Percentiles rank a stretch among this genome's conserved stretches.
These are phyloP conservation scores for Prenolepis imparis DNA, from an alignment of 2,888 invertebrate species.

Conservation along the genomic window DNA sequence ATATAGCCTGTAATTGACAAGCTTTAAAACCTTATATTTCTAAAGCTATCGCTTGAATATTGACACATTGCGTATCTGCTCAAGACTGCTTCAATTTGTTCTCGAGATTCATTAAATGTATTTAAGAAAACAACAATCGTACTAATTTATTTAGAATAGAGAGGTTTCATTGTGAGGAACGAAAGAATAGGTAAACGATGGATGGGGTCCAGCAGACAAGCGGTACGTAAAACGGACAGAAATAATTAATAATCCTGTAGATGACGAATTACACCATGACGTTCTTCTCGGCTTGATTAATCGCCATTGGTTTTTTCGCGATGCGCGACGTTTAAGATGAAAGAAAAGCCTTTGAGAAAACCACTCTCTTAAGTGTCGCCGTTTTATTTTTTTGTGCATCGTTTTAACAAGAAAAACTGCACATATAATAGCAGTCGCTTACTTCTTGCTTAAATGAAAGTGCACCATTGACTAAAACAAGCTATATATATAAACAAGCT, in stretches of 20 bases:
- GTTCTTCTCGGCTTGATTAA: slow-evolving; percentile 48
- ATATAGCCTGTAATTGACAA: neutral
- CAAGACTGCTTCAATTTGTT: slow-evolving; percentile 19
- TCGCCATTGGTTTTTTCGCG: slow-evolving; percentile 37
- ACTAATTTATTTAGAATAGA: slow-evolving; percentile 42
- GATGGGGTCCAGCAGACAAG: slow-evolving; percentile 7
- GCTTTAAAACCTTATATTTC: neutral
- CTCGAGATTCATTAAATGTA: neutral
- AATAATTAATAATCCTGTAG: slow-evolving; percentile 56
- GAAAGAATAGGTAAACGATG: neutral
- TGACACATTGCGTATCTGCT: neutral
- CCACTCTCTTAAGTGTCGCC: neutral
- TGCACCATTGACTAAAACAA: neutral
- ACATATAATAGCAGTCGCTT: neutral
- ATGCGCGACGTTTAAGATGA: slow-evolving; percentile 41
- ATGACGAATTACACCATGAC: slow-evolving; percentile 48
- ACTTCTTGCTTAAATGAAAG: neutral
- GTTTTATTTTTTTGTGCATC: slow-evolving; percentile 5
- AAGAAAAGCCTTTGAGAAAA: slow-evolving; percentile 19
- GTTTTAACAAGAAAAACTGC: neutral
- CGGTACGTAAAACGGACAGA: slow-evolving; percentile 34
- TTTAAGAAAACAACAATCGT: slow-evolving; percentile 41
- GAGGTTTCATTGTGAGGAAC: neutral
- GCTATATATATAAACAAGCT: too few relatives aligned
- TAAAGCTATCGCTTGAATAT: slow-evolving; percentile 2